Evolutionary conservation across 2,113 vertebrate species (phyloP), one percentile per base, ranked within the genome.

Genomic region (Corapipo altera): DNA sequence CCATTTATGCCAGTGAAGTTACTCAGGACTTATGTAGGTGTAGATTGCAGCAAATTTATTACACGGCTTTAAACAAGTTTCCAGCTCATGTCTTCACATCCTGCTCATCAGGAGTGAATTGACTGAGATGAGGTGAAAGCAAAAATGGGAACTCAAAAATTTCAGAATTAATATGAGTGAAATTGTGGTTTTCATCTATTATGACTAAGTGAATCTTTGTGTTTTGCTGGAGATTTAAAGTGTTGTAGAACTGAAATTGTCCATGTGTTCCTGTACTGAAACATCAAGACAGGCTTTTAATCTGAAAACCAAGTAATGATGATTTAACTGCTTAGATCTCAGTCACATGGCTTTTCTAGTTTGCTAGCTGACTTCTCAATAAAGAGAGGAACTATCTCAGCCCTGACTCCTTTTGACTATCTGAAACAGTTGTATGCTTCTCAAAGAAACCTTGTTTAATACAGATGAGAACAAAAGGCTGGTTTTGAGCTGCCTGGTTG

Each of bases 41-140:
- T 72, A 65, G 91, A 72, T 59, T 32, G 62, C 43, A 92, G 30
- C 32, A 82, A 41, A 65, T 62, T 70, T 82, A 58, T 87, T 20
- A 37, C 28, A 43, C 28, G 44, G 6, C 9, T 70, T 83, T 83
- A 62, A 88, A 58, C 9, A 75, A 33, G 32, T 48, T 82, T 85
- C 43, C n/a, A 57, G n/a, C 13, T 89, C 26, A 12, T 37, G 26
- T 74, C 15, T 59, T 87, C 48, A 61, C 20, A 52, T 65, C 12
- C 20, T 77, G 12, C n/a, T 82, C 8, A 1, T 43, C 15, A 65
- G 37, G 10, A 92, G 6, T 0, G 0, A 92, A 51, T 23, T 66
- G 39, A 73, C 16, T 81, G 44, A 66, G 39, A 30, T 17, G 26
- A 79, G 30, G 20, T 61, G 41, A 75, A 87, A 88, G 17, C 41